A percentile compares a stretch with the other conserved stretches of the same genome.
These are phyloP conservation scores for Ptychadena robeensis DNA, from an alignment of 2,797 vertebrate genomes.

Conservation along the genomic window DNA sequence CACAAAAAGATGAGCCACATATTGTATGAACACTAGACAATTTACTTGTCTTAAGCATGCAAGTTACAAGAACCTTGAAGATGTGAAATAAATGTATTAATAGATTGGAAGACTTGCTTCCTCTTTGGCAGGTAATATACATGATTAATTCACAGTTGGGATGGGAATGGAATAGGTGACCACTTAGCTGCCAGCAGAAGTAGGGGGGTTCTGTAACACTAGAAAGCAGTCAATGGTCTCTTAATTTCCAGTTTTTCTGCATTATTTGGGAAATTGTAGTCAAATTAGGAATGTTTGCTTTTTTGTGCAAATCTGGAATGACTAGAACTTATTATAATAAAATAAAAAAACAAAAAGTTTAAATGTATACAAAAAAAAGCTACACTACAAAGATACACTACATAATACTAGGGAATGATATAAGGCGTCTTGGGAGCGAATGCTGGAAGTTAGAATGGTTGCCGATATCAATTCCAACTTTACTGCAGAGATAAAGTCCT, in stretches of 20 bases:
- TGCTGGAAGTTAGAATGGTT: slow-evolving; percentile 22
- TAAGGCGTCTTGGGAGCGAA: slow-evolving; percentile 27
- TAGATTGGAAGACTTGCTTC: slow-evolving; percentile 58
- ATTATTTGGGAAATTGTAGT: slow-evolving; percentile 27
- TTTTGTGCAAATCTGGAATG: slow-evolving; percentile 57
- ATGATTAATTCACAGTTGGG: slow-evolving; percentile 21
- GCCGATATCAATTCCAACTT: background rate
- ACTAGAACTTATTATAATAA: background rate
- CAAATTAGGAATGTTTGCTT: slow-evolving; percentile 63
- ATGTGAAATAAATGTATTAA: slow-evolving; percentile 53
- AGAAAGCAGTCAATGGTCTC: slow-evolving; percentile 7
- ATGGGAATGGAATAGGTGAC: background rate
- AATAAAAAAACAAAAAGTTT: background rate
- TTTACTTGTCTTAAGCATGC: background rate
- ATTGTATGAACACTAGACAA: too few species aligned
- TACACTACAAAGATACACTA: background rate
- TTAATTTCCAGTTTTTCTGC: slow-evolving; percentile 65
- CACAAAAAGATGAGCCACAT: background rate
- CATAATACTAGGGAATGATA: background rate
- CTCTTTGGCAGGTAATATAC: slow-evolving; percentile 59
- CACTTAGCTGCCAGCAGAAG: slow-evolving; percentile 49
- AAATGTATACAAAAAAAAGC: background rate
- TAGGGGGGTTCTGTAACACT: slow-evolving; percentile 20
- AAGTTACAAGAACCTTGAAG: background rate
- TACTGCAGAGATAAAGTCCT: slow-evolving; percentile 70